Evolutionary conservation across 1,140 invertebrate genomes (phyloP).

Genomic region (Scylla paramamosain): DNA sequence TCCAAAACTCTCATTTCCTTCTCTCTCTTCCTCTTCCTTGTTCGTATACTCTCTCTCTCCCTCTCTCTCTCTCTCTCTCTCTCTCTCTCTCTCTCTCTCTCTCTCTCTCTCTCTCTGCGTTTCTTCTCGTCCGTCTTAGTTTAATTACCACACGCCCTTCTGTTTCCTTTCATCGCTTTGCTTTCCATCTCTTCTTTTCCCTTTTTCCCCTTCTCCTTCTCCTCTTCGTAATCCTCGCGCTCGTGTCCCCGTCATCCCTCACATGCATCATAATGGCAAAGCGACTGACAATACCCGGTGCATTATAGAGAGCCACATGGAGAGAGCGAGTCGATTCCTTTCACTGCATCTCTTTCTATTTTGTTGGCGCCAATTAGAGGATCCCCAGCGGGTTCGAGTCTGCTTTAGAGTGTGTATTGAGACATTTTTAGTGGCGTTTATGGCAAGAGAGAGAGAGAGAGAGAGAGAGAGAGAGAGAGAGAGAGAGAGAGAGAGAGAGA

Average conservation of each 20-base stretch:
- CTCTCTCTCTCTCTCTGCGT: not conserved
- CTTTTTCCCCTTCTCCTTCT: not conserved
- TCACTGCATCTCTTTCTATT: not conserved
- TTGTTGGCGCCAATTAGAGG: too few relatives aligned
- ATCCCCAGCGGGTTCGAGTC: too few relatives aligned
- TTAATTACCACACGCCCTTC: not conserved
- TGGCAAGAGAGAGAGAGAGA: too few relatives aligned
- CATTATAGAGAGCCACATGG: too few relatives aligned
- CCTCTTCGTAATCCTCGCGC: not conserved
- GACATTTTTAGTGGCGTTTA: too few relatives aligned
- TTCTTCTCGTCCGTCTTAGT: too few relatives aligned
- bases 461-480: too few relatives aligned
- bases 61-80: not conserved
- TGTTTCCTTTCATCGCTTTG: not conserved
- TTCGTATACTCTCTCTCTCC: not conserved
- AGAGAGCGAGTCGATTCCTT: not conserved
- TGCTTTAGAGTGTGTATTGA: too few relatives aligned
- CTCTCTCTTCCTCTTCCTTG: not conserved
- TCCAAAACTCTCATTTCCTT: not conserved
- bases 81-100: not conserved
- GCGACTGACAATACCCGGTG: too few relatives aligned
- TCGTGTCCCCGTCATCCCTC: not conserved
- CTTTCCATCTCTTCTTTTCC: not conserved
- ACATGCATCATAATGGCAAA: too few relatives aligned
- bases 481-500: too few relatives aligned